phyloP scores from a whole-genome alignment of 37 sponge, comb jelly and placozoan species.

The Haliclona indistincta region DNA sequence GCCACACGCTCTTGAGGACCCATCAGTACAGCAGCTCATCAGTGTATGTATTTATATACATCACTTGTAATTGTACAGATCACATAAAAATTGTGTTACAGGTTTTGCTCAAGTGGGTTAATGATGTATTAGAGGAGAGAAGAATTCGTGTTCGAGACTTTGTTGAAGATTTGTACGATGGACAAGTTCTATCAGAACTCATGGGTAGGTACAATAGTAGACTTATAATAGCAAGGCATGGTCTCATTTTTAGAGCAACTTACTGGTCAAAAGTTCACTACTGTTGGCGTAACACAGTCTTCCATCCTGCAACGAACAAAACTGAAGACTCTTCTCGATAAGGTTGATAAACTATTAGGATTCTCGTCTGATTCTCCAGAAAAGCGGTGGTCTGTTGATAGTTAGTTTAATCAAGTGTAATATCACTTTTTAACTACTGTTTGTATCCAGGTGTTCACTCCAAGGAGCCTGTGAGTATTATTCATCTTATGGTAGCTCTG shows the following conservation, averaged over 20 bases:
- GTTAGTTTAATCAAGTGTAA: slow-evolving; percentile 15
- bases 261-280: neutral
- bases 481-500: slow-evolving; percentile 92
- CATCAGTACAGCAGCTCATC: slow-evolving; percentile 71
- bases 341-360: slow-evolving; percentile 41
- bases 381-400: slow-evolving; percentile 44
- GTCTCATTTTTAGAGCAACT: neutral
- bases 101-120: slow-evolving; percentile 86
- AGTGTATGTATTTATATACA: slow-evolving; percentile 32
- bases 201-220: no score
- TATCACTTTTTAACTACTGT: neutral
- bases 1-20: slow-evolving; percentile 78
- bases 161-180: slow-evolving; percentile 93
- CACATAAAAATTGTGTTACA: slow-evolving; percentile 7
- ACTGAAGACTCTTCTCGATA: slow-evolving; percentile 53
- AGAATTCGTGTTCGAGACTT: slow-evolving; percentile 85
- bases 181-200: slow-evolving; percentile 89
- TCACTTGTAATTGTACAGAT: no score
- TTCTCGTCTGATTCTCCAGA: neutral
- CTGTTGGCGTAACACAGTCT: neutral
- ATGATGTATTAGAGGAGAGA: slow-evolving; percentile 86
- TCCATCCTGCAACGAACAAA: slow-evolving; percentile 34
- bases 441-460: slow-evolving; percentile 71
- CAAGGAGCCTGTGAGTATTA: slow-evolving; percentile 80
- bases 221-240: no score